phyloP scores from a whole-genome alignment of 2,888 invertebrate genomes.

The Plusia festucae region DNA sequence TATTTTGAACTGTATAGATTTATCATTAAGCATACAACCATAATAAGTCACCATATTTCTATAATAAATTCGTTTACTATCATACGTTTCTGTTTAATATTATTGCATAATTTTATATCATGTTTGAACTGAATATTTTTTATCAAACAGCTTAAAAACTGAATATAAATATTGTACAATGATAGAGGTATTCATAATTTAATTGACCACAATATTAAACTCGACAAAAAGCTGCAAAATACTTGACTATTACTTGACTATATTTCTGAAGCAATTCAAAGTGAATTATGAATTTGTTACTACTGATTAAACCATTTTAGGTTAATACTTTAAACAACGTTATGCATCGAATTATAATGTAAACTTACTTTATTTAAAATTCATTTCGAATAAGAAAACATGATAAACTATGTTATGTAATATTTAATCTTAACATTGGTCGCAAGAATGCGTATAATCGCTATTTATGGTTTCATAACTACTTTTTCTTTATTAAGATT shows the following conservation, averaged over 20 bases:
- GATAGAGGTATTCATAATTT: conserved; percentile 27
- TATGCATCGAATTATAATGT: neutral
- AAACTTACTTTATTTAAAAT: neutral
- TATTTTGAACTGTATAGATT: conserved; percentile 2
- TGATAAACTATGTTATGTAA: too few relatives aligned
- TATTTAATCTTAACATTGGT: conserved; percentile 1
- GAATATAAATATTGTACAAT: conserved; percentile 9
- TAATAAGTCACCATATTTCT: neutral
- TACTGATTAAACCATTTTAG: too few relatives aligned
- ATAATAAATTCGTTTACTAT: too few relatives aligned
- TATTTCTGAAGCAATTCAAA: too few relatives aligned
- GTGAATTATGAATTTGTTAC: too few relatives aligned
- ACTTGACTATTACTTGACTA: conserved; percentile 15
- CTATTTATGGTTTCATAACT: neutral
- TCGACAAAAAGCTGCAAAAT: conserved; percentile 24
- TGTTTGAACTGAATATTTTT: neutral
- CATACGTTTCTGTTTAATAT: neutral
- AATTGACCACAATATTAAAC: conserved; percentile 12
- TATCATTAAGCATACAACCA: neutral
- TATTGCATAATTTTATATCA: neutral
- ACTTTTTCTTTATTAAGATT: neutral
- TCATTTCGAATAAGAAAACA: too few relatives aligned
- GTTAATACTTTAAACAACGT: neutral
- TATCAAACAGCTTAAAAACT: too few relatives aligned
- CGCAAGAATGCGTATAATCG: neutral